Evolutionary conservation across 2,113 vertebrate species (phyloP).

Genomic region (Pygoscelis antarcticus): DNA sequence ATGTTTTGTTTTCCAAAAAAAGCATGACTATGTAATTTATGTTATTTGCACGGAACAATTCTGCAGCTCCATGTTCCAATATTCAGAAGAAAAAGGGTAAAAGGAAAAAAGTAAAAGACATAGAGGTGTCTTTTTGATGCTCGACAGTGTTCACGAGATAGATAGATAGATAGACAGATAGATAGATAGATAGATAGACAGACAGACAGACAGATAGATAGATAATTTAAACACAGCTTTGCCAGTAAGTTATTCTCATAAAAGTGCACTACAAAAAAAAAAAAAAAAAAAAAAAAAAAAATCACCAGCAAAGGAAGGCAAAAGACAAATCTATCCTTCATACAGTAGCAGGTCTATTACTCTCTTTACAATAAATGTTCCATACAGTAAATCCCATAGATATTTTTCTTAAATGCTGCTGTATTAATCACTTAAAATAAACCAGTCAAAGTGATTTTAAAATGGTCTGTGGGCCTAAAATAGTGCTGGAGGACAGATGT

Average conservation of each 20-base stretch:
- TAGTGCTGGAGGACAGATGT: neutral
- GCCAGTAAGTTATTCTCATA: neutral
- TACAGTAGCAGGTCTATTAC: constrained; percentile 12
- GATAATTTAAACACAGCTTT: neutral
- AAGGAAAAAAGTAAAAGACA: neutral
- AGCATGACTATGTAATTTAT: constrained; percentile 40
- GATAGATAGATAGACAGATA: neutral
- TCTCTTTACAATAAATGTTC: neutral
- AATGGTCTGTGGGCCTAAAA: neutral
- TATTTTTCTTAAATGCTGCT: neutral
- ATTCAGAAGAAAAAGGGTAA: neutral
- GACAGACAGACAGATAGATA: neutral
- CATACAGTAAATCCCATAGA: neutral
- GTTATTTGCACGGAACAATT: constrained; percentile 44
- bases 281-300: neutral
- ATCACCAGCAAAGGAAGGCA: neutral
- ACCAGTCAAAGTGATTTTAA: neutral
- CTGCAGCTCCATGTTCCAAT: neutral
- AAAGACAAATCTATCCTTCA: constrained; percentile 6
- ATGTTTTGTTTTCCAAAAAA: constrained; percentile 41
- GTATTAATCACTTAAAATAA: constrained; percentile 24
- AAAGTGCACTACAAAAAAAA: neutral
- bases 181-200: neutral
- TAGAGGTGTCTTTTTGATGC: neutral
- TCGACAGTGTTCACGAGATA: neutral